Evolutionary conservation across 2,113 vertebrate species (phyloP).

Genomic region (Panthera uncia): DNA sequence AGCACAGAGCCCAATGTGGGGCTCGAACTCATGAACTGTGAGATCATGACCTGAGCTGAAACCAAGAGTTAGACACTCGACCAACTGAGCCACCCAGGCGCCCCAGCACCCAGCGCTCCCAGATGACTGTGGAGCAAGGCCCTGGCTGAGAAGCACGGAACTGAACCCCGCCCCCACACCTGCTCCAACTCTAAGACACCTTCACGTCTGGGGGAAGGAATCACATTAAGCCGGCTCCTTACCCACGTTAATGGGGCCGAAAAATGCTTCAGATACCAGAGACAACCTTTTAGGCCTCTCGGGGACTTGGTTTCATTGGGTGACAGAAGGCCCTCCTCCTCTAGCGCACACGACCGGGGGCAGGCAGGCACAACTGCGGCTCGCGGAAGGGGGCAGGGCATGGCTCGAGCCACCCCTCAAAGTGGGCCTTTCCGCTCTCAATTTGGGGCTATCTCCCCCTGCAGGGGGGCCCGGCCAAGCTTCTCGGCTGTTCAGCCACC

Average conservation of each 20-base stretch:
- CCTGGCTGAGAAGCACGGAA: not conserved
- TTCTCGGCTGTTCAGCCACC: not conserved
- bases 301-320: not conserved
- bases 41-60: no score
- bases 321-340: not conserved
- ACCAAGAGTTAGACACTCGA: no score
- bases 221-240: not conserved
- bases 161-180: no score
- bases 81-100: no score
- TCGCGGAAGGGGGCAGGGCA: not conserved
- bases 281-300: not conserved
- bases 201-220: not conserved
- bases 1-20: no score
- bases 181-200: not conserved
- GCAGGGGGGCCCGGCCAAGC: no score
- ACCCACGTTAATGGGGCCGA: not conserved
- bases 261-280: not conserved
- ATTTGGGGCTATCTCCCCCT: not conserved
- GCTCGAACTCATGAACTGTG: no score
- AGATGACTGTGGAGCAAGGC: accelerated
- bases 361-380: not conserved
- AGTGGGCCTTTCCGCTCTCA: not conserved
- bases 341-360: accelerated
- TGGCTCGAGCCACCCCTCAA: accelerated
- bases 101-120: not conserved